A percentile compares a stretch with the other conserved stretches of the same genome.
These are phyloP conservation scores for Dipodomys spectabilis DNA, from an alignment of 2,113 vertebrate species.

Conservation along the genomic window DNA sequence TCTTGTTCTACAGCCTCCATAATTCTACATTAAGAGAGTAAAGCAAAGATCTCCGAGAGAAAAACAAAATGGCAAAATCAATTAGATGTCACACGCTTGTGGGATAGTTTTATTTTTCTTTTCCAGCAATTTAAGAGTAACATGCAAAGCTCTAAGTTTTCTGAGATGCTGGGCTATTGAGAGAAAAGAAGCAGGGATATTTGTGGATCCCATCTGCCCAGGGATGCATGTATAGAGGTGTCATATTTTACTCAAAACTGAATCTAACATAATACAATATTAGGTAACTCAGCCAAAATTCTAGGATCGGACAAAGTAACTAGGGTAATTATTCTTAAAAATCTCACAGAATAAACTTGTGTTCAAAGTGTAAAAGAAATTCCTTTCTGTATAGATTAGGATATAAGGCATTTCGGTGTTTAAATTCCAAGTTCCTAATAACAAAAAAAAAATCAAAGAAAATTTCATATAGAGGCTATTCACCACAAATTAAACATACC, in stretches of 20 bases:
- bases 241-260: constrained; percentile 56
- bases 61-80: constrained; percentile 21
- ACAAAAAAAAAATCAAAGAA: background rate
- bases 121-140: background rate
- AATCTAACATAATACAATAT: constrained; percentile 55
- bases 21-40: constrained; percentile 8
- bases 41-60: background rate
- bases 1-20: background rate
- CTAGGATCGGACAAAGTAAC: constrained; percentile 44
- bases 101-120: background rate
- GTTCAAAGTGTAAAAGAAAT: constrained; percentile 10
- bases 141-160: background rate
- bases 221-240: background rate
- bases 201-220: constrained; percentile 41
- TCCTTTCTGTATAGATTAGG: background rate
- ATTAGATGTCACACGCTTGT: background rate
- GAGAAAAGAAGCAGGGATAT: background rate
- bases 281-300: constrained; percentile 53
- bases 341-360: constrained; percentile 21
- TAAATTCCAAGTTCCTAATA: background rate
- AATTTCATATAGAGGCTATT: background rate
- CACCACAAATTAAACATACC: background rate
- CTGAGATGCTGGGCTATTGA: background rate
- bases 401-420: background rate
- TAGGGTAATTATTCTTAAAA: constrained; percentile 39